Evolutionary conservation across 2,797 vertebrate species (phyloP), one percentile per base, ranked within the genome.

Genomic region (Geotrypetes seraphini): DNA sequence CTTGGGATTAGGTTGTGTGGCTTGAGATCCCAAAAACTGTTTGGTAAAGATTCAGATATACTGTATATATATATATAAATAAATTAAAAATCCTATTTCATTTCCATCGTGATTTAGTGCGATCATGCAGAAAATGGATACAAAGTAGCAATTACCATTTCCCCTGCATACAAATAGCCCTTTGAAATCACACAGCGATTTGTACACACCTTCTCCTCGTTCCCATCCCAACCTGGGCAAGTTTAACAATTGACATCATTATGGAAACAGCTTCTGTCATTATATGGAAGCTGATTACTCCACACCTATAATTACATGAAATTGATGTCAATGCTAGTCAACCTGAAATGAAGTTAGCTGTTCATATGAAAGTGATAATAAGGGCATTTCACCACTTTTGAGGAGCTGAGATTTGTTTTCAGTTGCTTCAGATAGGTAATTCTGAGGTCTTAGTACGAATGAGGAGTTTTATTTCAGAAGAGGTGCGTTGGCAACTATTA

Each of bases 261-360:
- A 36, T 31, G 47, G 42, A 39, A 35, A 44, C 6, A 8, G 23
- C 32, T 25, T 56, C 46, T 43, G 59, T 47, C 53, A 12, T 18
- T 2, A 38, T 43, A 53, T 42, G 17, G 19, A 51, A 57, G 49
- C 43, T 20, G 45, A 55, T 60, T 38, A 50, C 39, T 0, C 2
- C 36, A 17, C 42, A 33, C 52, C 62, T 58, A 62, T 50, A 59
- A 61, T 61, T 39, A 69, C 66, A 36, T 1, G 2, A 32, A 47
- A 47, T 33, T 46, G 47, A 48, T 51, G 46, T 31, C 17, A 34
- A 49, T 53, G 61, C 47, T 40, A 46, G 52, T 57, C 60, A 22
- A 41, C 31, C 53, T 21, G 57, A n/a, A 46, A 47, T 39, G 43
- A 16, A 28, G 30, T 24, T 27, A 54, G 54, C 42, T 68, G 36